Evolutionary conservation across 1,140 invertebrate species (phyloP).

Genomic region (Vanessa tameamea): DNA sequence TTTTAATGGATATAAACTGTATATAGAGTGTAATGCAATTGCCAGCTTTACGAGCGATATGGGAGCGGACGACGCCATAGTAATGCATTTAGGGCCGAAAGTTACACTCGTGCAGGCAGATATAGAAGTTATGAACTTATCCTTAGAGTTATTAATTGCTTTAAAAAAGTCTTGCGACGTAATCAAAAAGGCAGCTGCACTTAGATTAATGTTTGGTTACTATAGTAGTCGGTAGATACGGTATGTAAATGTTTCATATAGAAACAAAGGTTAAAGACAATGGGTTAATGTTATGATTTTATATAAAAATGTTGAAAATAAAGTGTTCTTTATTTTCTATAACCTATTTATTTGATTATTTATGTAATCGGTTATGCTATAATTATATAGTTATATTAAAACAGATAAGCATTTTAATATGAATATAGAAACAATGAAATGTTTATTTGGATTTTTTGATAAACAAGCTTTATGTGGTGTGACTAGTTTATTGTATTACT

Average conservation of each 20-base stretch:
- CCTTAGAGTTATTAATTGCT: constrained; percentile 12
- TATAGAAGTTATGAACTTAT: constrained; percentile 11
- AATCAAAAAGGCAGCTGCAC: constrained; percentile 1
- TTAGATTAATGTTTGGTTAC: constrained; percentile 11
- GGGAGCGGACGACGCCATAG: constrained; percentile 11
- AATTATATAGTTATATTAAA: no score
- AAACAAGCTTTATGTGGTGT: no score
- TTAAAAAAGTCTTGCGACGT: neutral
- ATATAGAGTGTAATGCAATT: constrained; percentile 24
- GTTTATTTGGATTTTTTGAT: no score
- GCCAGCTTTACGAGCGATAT: constrained; percentile 26
- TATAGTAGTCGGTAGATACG: neutral
- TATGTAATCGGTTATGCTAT: no score
- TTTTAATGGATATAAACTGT: constrained; percentile 21
- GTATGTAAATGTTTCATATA: neutral
- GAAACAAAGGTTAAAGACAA: neutral
- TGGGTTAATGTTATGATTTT: neutral
- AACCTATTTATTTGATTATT: no score
- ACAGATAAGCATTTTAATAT: no score
- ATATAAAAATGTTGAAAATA: neutral
- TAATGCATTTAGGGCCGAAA: constrained; percentile 7
- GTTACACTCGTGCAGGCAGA: constrained; percentile 4
- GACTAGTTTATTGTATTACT: no score
- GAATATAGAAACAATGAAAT: no score
- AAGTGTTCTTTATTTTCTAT: no score